phyloP scores from a whole-genome alignment of 1,140 invertebrate species.

The Bombus cullumanus region DNA sequence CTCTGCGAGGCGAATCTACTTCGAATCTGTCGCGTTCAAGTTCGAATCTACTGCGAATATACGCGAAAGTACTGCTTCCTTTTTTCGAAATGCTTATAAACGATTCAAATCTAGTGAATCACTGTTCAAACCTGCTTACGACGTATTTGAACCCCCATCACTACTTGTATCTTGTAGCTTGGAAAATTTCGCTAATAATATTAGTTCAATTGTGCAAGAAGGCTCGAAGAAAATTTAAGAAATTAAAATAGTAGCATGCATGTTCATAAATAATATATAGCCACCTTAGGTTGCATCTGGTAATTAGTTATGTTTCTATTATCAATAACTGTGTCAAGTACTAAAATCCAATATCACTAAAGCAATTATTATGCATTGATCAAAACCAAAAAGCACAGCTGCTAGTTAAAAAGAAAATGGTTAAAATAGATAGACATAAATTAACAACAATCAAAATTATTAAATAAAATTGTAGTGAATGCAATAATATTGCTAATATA shows the following conservation, averaged over 20 bases:
- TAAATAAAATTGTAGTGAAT: slow-evolving; percentile 27
- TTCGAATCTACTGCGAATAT: no score
- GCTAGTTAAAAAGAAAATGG: neutral
- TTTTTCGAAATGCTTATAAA: no score
- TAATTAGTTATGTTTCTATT: neutral
- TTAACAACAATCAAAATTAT: slow-evolving; percentile 47
- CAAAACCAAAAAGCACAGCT: slow-evolving; percentile 34
- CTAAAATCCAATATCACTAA: slow-evolving; percentile 13
- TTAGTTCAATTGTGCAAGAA: neutral
- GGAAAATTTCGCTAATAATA: neutral
- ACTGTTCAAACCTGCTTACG: no score
- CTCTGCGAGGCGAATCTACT: no score
- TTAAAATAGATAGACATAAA: slow-evolving; percentile 56
- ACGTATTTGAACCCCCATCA: no score
- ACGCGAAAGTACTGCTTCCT: no score
- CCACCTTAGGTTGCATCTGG: neutral
- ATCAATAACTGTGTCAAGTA: neutral
- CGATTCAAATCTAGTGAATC: no score
- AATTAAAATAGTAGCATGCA: neutral
- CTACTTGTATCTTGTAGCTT: neutral
- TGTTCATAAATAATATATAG: slow-evolving; percentile 6
- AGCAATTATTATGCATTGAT: slow-evolving; percentile 25
- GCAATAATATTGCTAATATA: slow-evolving; percentile 25
- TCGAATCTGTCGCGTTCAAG: no score
- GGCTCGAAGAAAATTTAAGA: neutral